A percentile compares a stretch with the other conserved stretches of the same genome.
These are phyloP conservation scores for Cerceris rybyensis DNA, from an alignment of 2,888 invertebrate genomes.

Conservation along the genomic window DNA sequence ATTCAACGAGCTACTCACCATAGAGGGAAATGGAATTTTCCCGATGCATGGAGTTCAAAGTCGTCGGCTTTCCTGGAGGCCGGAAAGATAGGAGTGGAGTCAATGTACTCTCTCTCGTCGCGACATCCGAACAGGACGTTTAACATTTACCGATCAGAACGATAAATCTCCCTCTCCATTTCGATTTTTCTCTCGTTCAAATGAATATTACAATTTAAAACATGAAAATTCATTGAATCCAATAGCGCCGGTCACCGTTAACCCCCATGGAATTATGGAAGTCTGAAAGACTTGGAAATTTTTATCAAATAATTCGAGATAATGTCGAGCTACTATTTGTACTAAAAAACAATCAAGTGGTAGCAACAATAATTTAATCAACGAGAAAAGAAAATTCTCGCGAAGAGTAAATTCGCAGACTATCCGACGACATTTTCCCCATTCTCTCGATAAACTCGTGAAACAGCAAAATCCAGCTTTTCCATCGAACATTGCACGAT, in stretches of 20 bases:
- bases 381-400: background rate
- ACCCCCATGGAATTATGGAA: no score
- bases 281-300: no score
- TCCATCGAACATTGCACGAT: slow-evolving; percentile 17
- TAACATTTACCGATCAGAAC: slow-evolving; percentile 18
- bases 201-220: no score
- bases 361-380: no score
- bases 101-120: slow-evolving; percentile 49
- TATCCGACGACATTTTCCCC: background rate
- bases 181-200: slow-evolving; percentile 3
- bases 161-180: slow-evolving; percentile 6
- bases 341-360: no score
- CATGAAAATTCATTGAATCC: no score
- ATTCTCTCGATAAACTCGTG: slow-evolving; percentile 1
- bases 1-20: slow-evolving; percentile 56
- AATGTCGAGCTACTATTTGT: no score
- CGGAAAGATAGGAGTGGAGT: slow-evolving; percentile 53
- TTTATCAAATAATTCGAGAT: no score
- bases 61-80: slow-evolving; percentile 65
- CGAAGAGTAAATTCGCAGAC: background rate
- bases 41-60: slow-evolving; percentile 65
- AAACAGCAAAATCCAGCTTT: slow-evolving; percentile 13
- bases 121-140: background rate
- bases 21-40: slow-evolving; percentile 66
- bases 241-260: no score